Evolutionary conservation across 2,888 invertebrate species (phyloP).

Genomic region (Cecidostiba fungosa): DNA sequence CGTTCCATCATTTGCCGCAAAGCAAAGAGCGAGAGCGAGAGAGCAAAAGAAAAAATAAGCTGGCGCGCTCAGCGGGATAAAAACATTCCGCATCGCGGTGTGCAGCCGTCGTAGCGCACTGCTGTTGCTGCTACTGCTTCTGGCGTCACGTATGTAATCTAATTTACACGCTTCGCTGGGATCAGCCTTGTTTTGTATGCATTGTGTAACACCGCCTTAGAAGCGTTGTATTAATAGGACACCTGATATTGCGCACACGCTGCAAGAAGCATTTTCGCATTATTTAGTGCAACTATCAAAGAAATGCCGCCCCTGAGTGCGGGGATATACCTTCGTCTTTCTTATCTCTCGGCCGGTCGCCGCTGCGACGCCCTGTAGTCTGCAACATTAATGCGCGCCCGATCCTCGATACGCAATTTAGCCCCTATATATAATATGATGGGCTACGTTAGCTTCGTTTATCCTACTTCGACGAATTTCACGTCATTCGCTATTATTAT

Average conservation of each 20-base stretch:
- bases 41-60: background rate
- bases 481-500: background rate
- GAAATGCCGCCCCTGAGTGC: background rate
- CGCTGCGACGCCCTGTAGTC: too few relatives aligned
- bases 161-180: constrained; percentile 67
- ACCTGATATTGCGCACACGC: constrained; percentile 34
- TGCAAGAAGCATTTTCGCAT: background rate
- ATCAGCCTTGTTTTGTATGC: constrained; percentile 66
- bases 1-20: constrained; percentile 6
- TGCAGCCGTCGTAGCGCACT: too few relatives aligned
- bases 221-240: constrained; percentile 63
- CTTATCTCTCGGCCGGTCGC: background rate
- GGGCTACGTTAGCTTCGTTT: background rate
- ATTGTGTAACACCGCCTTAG: constrained; percentile 63
- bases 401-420: background rate
- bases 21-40: background rate
- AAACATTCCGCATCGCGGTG: background rate
- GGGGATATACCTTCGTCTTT: background rate
- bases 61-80: background rate
- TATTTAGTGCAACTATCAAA: constrained; percentile 8
- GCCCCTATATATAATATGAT: too few relatives aligned
- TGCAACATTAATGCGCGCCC: background rate
- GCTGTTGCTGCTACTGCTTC: background rate
- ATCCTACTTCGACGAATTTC: background rate
- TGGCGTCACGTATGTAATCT: constrained; percentile 65